Conservation (phyloP, 2,888 invertebrate species). For the Caenorhabditis sp. region DNA sequence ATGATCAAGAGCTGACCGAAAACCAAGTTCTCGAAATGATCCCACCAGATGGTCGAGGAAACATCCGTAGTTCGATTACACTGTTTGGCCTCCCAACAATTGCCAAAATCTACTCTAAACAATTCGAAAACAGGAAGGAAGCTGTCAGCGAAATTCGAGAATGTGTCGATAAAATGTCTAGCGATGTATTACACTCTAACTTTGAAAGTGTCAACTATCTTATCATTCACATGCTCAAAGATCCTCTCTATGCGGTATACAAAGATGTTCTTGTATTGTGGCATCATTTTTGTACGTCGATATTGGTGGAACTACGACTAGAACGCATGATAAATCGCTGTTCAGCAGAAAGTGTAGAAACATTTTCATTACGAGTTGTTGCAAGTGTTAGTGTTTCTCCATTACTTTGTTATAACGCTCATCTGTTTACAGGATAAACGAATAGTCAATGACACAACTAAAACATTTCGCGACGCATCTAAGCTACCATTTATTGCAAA, state of each 20-base stretch:
- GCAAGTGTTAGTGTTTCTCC: conserved; percentile 13
- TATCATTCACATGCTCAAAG: conserved; percentile 37
- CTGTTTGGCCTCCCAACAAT: conserved; percentile 8
- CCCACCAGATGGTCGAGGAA: conserved; percentile 27
- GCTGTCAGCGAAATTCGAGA: conserved; percentile 36
- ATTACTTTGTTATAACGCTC: not conserved
- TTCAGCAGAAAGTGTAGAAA: conserved; percentile 24
- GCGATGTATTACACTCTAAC: conserved; percentile 10
- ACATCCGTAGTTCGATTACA: not conserved
- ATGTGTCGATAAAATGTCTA: conserved; percentile 11
- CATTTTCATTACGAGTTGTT: conserved; percentile 14
- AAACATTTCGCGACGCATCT: conserved; percentile 23
- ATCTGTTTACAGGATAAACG: conserved; percentile 29
- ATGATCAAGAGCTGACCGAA: conserved; percentile 24
- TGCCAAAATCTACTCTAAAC: conserved; percentile 40
- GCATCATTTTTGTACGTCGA: conserved; percentile 26
- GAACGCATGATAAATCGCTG: conserved; percentile 18
- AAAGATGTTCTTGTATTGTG: conserved; percentile 25
- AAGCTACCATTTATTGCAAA: conserved; percentile 18
- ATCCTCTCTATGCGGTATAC: conserved; percentile 33
- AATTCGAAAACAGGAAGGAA: conserved; percentile 38
- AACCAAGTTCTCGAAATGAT: conserved; percentile 31
- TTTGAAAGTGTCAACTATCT: conserved; percentile 40
- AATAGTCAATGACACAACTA: conserved; percentile 19
- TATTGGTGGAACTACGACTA: conserved; percentile 11